These are phyloP conservation scores for Nomada ferruginata DNA, from an alignment of 2,888 invertebrate species.

Conservation along the genomic window DNA sequence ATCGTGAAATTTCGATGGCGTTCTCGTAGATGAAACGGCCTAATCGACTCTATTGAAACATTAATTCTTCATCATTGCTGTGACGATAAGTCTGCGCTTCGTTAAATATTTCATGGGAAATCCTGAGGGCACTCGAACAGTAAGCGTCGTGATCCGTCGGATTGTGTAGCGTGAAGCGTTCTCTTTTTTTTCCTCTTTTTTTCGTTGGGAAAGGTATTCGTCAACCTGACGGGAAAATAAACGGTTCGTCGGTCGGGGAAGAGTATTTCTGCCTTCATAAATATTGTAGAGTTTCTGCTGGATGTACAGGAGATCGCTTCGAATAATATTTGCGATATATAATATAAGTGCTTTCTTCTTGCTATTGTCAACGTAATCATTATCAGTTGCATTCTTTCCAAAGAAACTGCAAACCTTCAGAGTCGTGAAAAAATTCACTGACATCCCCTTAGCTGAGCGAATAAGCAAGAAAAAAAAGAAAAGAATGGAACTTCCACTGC, in stretches of 20 bases:
- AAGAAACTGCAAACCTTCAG: too few relatives aligned
- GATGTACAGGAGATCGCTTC: too few relatives aligned
- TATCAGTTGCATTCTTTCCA: too few relatives aligned
- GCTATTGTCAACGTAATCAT: too few relatives aligned
- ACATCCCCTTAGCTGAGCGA: too few relatives aligned
- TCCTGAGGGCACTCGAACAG: neutral
- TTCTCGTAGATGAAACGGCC: constrained; percentile 41
- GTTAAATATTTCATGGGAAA: constrained; percentile 53
- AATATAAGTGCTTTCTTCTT: too few relatives aligned
- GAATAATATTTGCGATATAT: too few relatives aligned
- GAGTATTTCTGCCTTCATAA: neutral
- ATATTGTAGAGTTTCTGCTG: too few relatives aligned
- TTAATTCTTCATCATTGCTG: constrained; percentile 45
- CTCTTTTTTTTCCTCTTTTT: too few relatives aligned
- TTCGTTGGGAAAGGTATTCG: neutral
- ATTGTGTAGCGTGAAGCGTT: neutral
- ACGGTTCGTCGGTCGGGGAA: neutral
- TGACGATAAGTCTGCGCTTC: constrained; percentile 5
- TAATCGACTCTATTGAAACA: constrained; percentile 48
- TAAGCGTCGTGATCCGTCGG: constrained; percentile 8
- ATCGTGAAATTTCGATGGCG: constrained; percentile 58
- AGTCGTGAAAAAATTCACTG: too few relatives aligned
- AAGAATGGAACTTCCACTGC: too few relatives aligned
- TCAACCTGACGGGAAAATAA: neutral
- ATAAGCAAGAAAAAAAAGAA: too few relatives aligned